A percentile compares a stretch with the other conserved stretches of the same genome.
Evolutionary conservation across 2,113 vertebrate genomes (phyloP).

Genomic region (Psephotus haematonotus): DNA sequence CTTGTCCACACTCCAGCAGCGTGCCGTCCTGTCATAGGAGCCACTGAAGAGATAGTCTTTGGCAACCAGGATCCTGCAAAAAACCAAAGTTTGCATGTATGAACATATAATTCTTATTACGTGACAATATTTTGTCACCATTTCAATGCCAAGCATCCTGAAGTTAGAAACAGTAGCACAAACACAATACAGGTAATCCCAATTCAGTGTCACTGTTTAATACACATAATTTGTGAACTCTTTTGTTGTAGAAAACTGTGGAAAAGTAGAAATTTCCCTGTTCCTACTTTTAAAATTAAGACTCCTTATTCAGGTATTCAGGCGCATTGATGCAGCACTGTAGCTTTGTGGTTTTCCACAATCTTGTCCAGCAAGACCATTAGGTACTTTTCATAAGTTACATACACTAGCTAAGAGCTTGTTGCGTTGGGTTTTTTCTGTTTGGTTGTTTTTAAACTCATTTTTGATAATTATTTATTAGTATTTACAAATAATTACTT

Average conservation of each 20-base stretch:
- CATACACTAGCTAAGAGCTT: neutral
- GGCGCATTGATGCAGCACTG: neutral
- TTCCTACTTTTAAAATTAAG: neutral
- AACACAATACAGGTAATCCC: neutral
- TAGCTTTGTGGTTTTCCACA: neutral
- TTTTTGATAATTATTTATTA: neutral
- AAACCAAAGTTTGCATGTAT: neutral
- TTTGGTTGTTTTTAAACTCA: neutral
- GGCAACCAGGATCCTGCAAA: constrained; percentile 76
- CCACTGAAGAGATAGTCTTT: constrained; percentile 80
- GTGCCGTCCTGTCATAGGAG: constrained; percentile 81
- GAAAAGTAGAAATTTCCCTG: neutral
- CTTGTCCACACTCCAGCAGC: constrained; percentile 79
- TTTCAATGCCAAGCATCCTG: neutral
- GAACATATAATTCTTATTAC: neutral
- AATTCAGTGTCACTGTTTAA: neutral
- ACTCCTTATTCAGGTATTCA: neutral
- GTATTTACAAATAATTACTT: neutral
- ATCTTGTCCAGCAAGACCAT: neutral
- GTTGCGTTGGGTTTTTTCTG: neutral
- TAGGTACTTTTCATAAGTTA: neutral
- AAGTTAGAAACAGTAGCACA: neutral
- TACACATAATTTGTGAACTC: neutral
- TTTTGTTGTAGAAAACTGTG: neutral
- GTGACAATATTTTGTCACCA: neutral